Base-by-base conservation (phyloP, 53 echinoderm and acorn worm species). In the Zoroaster sp. region DNA sequence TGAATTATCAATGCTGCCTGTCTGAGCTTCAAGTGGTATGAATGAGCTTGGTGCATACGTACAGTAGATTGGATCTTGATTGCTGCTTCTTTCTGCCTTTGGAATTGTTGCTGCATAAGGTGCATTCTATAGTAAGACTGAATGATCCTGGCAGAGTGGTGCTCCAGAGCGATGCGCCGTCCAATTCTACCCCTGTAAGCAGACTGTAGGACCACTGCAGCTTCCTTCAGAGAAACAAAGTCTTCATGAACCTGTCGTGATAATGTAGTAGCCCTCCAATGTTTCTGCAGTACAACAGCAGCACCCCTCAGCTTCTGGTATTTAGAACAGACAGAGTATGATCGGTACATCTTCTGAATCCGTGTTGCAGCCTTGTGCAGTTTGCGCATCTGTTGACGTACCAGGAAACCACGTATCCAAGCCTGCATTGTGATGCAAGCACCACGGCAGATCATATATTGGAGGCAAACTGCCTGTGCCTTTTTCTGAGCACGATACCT, bases 51-150 rank as follows among this genome's bases (percentile, higher is more conserved):
- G 18, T 93, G 51, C 36, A 68, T 88, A 71, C 96, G 72, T 10
- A 47, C 65, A 39, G 51, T 49, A 35, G 90, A 87, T 77, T 93
- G 93, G 5, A 93, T 80, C 3, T 32, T 81, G 13, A 86, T 66
- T 20, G 88, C 89, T 4, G 94, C 89, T 18, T 47, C 11, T 33
- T 73, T 87, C 59, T 68, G 35, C 40, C 23, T 87, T 1, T 49
- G 43, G n/a, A 59, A 46, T 9, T 23, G 43, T 4, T 55, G 20
- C 1, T 39, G 80, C 53, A 13, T 78, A 31, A 18, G 0, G 34
- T 93, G 71, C 93, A 93, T 93, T 49, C 96, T 81, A 79, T 83
- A 93, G 17, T 39, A 35, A 30, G 97, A 89, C 66, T 96, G 97
- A 32, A 96, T 96, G 53, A 87, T 15, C 55, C 93, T 79, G 17